Conservation (phyloP, 2,888 invertebrate genomes). For the Lasioglossum marginatum region DNA sequence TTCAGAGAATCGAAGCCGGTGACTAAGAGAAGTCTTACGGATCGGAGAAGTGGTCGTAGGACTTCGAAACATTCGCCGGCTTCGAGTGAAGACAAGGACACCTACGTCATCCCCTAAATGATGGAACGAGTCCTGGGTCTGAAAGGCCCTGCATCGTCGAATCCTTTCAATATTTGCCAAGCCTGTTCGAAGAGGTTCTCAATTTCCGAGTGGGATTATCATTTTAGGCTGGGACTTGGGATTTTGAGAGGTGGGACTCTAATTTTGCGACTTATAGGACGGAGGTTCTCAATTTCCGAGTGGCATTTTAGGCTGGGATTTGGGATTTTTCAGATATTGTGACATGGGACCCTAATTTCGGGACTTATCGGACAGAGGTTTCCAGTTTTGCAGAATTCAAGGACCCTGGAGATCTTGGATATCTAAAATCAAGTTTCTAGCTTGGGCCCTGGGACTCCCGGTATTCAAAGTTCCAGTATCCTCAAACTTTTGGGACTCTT, state of each 20-base stretch:
- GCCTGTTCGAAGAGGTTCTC: not conserved
- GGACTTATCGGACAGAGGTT: not conserved
- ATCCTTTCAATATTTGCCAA: not conserved
- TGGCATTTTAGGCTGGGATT: no score
- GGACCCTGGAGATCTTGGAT: not conserved
- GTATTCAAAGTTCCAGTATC: not conserved
- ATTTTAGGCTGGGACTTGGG: no score
- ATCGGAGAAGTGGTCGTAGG: not conserved
- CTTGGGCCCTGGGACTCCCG: not conserved
- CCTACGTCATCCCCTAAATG: conserved; percentile 3
- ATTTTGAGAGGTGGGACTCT: not conserved
- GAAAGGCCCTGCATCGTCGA: not conserved
- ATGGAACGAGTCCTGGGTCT: not conserved
- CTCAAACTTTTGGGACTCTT: not conserved
- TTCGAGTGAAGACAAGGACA: not conserved
- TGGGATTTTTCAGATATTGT: not conserved
- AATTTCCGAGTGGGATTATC: not conserved
- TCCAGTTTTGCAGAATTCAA: not conserved
- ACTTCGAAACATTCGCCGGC: not conserved
- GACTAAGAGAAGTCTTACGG: conserved; percentile 10
- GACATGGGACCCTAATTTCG: not conserved
- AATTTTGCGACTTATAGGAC: not conserved
- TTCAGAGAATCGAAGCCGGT: not conserved
- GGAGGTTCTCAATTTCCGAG: not conserved
- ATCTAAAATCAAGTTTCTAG: not conserved